These are phyloP conservation scores for Neoarius graeffei DNA, from an alignment of 2,113 vertebrate species.

Conservation along the genomic window DNA sequence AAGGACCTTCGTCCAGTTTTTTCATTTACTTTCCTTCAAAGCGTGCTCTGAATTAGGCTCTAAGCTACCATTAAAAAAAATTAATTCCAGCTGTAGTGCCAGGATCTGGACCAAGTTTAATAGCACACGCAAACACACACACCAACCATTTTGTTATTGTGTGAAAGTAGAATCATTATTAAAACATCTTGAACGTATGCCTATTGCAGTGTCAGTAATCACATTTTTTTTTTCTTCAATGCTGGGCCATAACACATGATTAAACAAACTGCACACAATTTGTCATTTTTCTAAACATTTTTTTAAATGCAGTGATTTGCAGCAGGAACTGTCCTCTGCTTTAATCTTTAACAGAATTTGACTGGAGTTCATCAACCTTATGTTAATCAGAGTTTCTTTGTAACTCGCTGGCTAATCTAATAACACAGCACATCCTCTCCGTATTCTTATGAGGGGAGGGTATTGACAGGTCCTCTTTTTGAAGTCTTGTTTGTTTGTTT, in stretches of 20 bases:
- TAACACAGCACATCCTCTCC: conserved; percentile 5
- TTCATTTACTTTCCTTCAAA: neutral
- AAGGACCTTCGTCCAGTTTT: neutral
- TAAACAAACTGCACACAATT: neutral
- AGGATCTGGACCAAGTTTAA: neutral
- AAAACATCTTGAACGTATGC: neutral
- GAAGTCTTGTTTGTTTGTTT: neutral
- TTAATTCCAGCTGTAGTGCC: conserved; percentile 13
- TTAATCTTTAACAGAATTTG: neutral
- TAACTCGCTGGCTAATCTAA: conserved; percentile 5
- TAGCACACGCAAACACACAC: neutral
- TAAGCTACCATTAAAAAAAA: conserved; percentile 26
- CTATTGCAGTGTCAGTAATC: too few relatives aligned
- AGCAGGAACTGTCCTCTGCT: neutral
- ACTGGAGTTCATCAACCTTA: neutral
- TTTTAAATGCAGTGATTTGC: neutral
- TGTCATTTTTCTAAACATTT: too few relatives aligned
- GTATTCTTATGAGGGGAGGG: neutral
- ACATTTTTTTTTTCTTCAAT: neutral
- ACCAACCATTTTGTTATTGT: neutral
- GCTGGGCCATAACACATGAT: neutral
- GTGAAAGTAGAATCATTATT: neutral
- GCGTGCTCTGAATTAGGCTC: neutral
- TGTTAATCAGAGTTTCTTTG: neutral
- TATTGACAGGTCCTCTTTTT: neutral